phyloP scores from a whole-genome alignment of 2,888 invertebrate genomes.

The Tetheella fluctuosa region DNA sequence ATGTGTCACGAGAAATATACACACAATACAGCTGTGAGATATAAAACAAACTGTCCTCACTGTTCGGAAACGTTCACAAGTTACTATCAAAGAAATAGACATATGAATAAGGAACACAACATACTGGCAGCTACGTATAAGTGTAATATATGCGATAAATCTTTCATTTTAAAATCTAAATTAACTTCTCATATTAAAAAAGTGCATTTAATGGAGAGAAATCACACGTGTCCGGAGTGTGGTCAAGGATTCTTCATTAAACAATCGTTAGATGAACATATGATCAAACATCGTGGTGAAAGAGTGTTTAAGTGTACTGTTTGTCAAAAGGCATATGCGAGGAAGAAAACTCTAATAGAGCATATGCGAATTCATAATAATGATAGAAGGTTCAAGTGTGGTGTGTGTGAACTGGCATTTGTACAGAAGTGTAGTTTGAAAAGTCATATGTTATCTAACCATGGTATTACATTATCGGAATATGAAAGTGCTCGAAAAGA shows the following conservation, averaged over 20 bases:
- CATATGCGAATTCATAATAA: slow-evolving; percentile 78
- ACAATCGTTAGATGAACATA: slow-evolving; percentile 70
- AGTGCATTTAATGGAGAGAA: slow-evolving; percentile 73
- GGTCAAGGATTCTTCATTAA: slow-evolving; percentile 74
- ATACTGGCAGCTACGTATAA: slow-evolving; percentile 63
- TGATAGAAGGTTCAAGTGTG: slow-evolving; percentile 72
- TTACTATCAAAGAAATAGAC: slow-evolving; percentile 70
- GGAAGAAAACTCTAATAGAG: slow-evolving; percentile 71
- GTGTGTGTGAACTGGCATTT: slow-evolving; percentile 64
- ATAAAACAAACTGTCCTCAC: slow-evolving; percentile 70
- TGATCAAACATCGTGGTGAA: slow-evolving; percentile 74
- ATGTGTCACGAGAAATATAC: slow-evolving; percentile 74
- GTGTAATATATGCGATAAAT: slow-evolving; percentile 74
- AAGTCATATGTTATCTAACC: slow-evolving; percentile 73
- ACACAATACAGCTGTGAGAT: slow-evolving; percentile 62
- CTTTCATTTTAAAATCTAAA: slow-evolving; percentile 70
- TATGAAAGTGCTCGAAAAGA: slow-evolving; percentile 47
- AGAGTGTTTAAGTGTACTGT: slow-evolving; percentile 67
- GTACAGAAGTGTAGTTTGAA: slow-evolving; percentile 76
- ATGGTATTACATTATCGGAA: slow-evolving; percentile 64
- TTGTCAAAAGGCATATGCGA: slow-evolving; percentile 68
- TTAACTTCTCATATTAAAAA: slow-evolving; percentile 73
- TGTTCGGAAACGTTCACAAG: slow-evolving; percentile 69
- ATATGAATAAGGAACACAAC: slow-evolving; percentile 71
- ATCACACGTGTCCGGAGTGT: slow-evolving; percentile 71